phyloP scores from a whole-genome alignment of 2,797 vertebrate genomes.

The Gymnoscopelus braueri region DNA sequence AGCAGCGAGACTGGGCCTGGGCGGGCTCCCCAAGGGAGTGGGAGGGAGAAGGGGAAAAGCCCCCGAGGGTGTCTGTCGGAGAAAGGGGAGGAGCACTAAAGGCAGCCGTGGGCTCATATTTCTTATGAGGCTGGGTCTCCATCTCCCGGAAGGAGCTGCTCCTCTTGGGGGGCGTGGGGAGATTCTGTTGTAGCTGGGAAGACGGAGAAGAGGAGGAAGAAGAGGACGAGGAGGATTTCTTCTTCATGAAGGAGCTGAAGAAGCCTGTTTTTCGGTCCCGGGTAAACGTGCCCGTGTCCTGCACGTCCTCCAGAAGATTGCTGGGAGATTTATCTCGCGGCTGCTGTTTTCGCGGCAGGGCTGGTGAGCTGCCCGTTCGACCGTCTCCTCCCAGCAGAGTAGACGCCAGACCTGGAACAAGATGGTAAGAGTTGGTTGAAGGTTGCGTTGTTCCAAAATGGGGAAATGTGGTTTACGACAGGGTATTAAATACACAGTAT shows the following conservation, averaged over 20 bases:
- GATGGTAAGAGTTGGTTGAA: not conserved
- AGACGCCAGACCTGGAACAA: slow-evolving; percentile 74
- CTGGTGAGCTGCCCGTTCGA: slow-evolving; percentile 87
- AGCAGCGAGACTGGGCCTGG: slow-evolving; percentile 90
- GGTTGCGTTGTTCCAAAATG: no score
- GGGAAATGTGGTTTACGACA: no score
- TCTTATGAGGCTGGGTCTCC: slow-evolving; percentile 98
- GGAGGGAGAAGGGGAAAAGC: slow-evolving; percentile 80
- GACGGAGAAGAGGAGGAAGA: slow-evolving; percentile 71
- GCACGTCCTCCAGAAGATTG: slow-evolving; percentile 90
- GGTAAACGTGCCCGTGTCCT: slow-evolving; percentile 92
- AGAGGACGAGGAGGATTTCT: slow-evolving; percentile 83
- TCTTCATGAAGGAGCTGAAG: slow-evolving; percentile 99
- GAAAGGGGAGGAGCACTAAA: slow-evolving; percentile 86
- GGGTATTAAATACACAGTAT: no score
- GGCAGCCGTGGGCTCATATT: slow-evolving; percentile 92
- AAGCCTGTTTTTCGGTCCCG: slow-evolving; percentile 96
- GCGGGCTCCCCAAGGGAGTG: slow-evolving; percentile 87
- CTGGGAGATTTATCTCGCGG: slow-evolving; percentile 95
- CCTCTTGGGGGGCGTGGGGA: slow-evolving; percentile 94
- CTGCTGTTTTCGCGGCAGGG: slow-evolving; percentile 94
- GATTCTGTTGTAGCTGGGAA: slow-evolving; percentile 85
- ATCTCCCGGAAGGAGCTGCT: slow-evolving; percentile 98
- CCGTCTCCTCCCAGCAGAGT: slow-evolving; percentile 74
- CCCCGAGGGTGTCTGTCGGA: slow-evolving; percentile 87